Evolutionary conservation across 1,140 invertebrate genomes (phyloP).

Genomic region (Anoplophora glabripennis): DNA sequence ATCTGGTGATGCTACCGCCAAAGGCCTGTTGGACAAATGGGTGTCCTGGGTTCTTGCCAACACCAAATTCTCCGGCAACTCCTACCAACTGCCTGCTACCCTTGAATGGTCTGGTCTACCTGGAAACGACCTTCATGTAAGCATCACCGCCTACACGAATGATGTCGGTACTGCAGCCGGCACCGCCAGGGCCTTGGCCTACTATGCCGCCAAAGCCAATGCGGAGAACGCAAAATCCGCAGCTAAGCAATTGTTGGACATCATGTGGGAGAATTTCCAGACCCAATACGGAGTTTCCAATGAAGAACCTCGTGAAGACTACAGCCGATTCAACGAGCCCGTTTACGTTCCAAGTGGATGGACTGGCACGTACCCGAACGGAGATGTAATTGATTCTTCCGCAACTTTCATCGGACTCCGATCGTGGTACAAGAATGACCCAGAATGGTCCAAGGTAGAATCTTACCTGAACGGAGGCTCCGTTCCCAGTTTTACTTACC

Average conservation of each 20-base stretch:
- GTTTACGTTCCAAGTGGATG: constrained; percentile 26
- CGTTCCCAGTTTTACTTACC: constrained; percentile 20
- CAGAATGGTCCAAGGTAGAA: constrained; percentile 21
- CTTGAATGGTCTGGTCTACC: neutral
- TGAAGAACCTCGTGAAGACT: constrained; percentile 3
- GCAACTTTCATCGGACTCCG: constrained; percentile 23
- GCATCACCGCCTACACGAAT: neutral
- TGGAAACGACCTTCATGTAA: neutral
- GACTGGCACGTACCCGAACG: constrained; percentile 27
- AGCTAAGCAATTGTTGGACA: constrained; percentile 1
- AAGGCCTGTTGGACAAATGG: constrained; percentile 9
- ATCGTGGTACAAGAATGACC: constrained; percentile 28
- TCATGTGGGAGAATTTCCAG: constrained; percentile 1
- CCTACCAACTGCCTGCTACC: neutral
- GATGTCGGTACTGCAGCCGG: neutral
- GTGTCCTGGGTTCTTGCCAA: neutral
- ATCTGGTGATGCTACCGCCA: neutral
- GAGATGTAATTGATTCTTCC: constrained; percentile 23
- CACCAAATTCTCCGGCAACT: neutral
- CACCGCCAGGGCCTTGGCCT: constrained; percentile 6
- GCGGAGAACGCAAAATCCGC: neutral
- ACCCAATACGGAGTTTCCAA: neutral
- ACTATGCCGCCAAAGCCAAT: constrained; percentile 9
- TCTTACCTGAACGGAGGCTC: constrained; percentile 19
- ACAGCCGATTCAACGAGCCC: constrained; percentile 19